Evolutionary conservation across 92 coral and sea anemone species (phyloP).

Genomic region (Metridium senile): DNA sequence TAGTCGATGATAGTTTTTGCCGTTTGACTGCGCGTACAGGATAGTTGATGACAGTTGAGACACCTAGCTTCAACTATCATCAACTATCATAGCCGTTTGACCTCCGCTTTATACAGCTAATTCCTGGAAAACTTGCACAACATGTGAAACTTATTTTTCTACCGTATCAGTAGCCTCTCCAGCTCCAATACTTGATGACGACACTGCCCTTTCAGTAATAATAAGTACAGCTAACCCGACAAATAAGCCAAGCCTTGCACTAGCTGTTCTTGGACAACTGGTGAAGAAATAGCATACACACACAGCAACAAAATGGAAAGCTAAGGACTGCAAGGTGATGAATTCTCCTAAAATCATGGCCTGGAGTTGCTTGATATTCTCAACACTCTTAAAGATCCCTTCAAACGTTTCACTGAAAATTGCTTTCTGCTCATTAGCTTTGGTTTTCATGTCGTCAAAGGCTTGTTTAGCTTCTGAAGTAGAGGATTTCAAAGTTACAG

Average conservation of each 20-base stretch:
- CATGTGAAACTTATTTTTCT: too few species aligned
- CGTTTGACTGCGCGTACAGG: too few species aligned
- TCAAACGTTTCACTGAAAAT: conserved; percentile 94
- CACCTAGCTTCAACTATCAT: too few species aligned
- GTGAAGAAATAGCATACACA: conserved; percentile 90
- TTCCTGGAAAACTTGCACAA: too few species aligned
- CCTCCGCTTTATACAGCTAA: too few species aligned
- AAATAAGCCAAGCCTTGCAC: conserved; percentile 83
- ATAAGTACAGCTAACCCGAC: conserved; percentile 67
- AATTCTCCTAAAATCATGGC: conserved; percentile 98
- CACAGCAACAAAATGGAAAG: conserved; percentile 85
- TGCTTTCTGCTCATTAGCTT: conserved; percentile 84
- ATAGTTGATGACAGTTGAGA: too few species aligned
- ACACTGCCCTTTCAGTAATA: conserved; percentile 70
- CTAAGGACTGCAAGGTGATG: conserved; percentile 91
- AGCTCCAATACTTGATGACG: conserved; percentile 70
- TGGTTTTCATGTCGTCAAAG: conserved; percentile 85
- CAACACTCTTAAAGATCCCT: conserved; percentile 85
- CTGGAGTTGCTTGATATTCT: conserved; percentile 83
- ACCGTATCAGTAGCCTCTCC: conserved; percentile 56
- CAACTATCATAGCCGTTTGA: too few species aligned
- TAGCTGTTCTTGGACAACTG: conserved; percentile 93
- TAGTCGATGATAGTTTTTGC: too few species aligned
- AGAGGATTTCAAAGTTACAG: conserved; percentile 77
- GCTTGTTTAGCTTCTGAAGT: conserved; percentile 82